Percentiles rank a stretch among this genome's conserved stretches.
Conservation (phyloP, 2,113 vertebrate genomes). For the Perca flavescens region DNA sequence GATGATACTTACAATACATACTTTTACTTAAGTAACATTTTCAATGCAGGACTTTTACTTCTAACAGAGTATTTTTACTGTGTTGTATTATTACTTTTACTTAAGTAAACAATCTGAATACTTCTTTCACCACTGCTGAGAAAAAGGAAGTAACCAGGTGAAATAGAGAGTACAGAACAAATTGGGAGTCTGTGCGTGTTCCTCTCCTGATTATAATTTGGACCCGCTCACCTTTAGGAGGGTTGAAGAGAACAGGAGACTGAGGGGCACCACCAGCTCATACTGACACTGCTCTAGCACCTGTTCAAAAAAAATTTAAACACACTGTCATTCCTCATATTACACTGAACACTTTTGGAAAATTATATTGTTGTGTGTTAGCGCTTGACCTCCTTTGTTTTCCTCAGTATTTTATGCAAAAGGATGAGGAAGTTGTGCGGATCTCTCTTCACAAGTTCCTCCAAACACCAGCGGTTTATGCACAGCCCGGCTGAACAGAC, state of each 20-base stretch:
- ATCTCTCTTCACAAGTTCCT: slow-evolving; percentile 94
- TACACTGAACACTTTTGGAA: neutral
- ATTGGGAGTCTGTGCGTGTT: neutral
- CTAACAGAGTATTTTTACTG: too few relatives aligned
- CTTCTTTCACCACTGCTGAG: too few relatives aligned
- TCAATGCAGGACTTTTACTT: too few relatives aligned
- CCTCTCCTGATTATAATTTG: neutral
- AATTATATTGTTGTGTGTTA: neutral
- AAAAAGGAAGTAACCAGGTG: neutral
- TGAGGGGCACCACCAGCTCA: slow-evolving; percentile 89
- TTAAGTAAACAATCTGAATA: too few relatives aligned
- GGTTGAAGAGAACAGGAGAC: slow-evolving; percentile 91
- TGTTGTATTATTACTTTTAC: too few relatives aligned
- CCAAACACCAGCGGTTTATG: slow-evolving; percentile 96
- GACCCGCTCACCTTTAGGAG: slow-evolving; percentile 88
- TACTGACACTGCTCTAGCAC: slow-evolving; percentile 89
- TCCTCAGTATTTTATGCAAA: slow-evolving; percentile 91
- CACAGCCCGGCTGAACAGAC: slow-evolving; percentile 88
- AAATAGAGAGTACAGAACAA: neutral
- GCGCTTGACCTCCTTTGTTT: slow-evolving; percentile 88
- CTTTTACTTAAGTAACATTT: too few relatives aligned
- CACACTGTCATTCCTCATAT: neutral
- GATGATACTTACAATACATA: too few relatives aligned
- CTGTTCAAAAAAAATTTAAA: slow-evolving; percentile 70
- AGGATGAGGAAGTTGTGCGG: slow-evolving; percentile 92